Conservation (phyloP, 2,888 invertebrate genomes). For the Nomada ruficornis region DNA sequence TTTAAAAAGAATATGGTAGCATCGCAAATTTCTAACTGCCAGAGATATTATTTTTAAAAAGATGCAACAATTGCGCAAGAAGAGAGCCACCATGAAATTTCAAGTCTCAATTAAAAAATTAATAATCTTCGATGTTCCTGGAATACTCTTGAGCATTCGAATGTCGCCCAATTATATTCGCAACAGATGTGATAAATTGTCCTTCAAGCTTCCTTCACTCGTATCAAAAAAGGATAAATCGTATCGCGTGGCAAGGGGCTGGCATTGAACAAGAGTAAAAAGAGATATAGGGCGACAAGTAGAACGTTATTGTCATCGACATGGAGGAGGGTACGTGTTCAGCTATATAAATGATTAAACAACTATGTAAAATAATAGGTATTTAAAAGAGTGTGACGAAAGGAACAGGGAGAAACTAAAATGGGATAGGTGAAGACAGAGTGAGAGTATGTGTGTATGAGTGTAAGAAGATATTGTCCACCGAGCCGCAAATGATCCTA, state of each 20-base stretch:
- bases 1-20: too few relatives aligned
- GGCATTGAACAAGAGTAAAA: conserved; percentile 1
- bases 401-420: conserved; percentile 43
- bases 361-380: conserved; percentile 76
- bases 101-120: too few relatives aligned
- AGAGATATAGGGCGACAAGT: background rate
- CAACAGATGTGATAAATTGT: background rate
- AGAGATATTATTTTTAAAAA: too few relatives aligned
- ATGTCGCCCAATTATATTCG: background rate
- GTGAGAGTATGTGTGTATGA: conserved; percentile 15
- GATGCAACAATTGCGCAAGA: too few relatives aligned
- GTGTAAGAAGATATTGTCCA: conserved; percentile 26
- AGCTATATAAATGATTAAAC: conserved; percentile 42
- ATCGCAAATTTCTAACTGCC: too few relatives aligned
- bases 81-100: too few relatives aligned
- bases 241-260: conserved; percentile 27
- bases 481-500: conserved; percentile 39
- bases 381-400: conserved; percentile 70
- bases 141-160: background rate
- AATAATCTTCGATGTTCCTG: too few relatives aligned
- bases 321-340: conserved; percentile 43
- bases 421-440: background rate
- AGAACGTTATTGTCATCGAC: conserved; percentile 21
- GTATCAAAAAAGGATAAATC: background rate
- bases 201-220: background rate